Base-by-base conservation (phyloP, 1,140 invertebrate genomes). In the Chironomus tepperi region DNA sequence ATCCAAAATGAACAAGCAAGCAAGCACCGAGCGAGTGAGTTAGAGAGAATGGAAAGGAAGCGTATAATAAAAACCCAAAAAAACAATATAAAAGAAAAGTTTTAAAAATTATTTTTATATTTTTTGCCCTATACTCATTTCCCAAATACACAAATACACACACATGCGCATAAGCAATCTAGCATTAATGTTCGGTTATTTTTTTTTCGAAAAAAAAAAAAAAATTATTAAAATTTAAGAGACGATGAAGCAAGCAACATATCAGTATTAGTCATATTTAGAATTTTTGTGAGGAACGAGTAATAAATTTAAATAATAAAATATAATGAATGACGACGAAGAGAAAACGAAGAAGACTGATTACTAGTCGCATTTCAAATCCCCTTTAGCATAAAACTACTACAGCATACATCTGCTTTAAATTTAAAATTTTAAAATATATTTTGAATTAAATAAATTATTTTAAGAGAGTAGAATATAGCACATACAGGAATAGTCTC, bases 401-500 rank as follows among this genome's bases (percentile, higher is more conserved):
- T 18, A 70, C 65, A 70, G 65, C 65, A 70, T 18, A 18, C 65
- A 70, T 70, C 65, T 70, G 65, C 65, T 70, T 16, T 57, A 57
- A 15, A n/a, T 57, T 57, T 47, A 47, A 3, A 10, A 10, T 34
- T 34, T 34, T 34, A 34, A 34, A 34, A 34, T 34, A 2, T 34
- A 2, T 34, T 34, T 34, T 57, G 15, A 57, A 57, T n/a, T n/a
- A n/a, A n/a, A 57, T 15, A 57, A 57, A n/a, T 57, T 3, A 3
- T 47, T 47, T 57, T 57, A 57, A 57, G n/a, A n/a, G n/a, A 57
- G 12, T 15, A 57, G 24, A 34, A 34, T 34, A 34, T 2, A 5
- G 24, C 24, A 34, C 24, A 34, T 5, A 34, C 24, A 34, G 5
- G n/a, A 34, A 34, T 34, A 34, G 24, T 34, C 24, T 34, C 24